phyloP scores from a whole-genome alignment of 2,113 vertebrate genomes.

The Sinocyclocheilus maitianheensis region DNA sequence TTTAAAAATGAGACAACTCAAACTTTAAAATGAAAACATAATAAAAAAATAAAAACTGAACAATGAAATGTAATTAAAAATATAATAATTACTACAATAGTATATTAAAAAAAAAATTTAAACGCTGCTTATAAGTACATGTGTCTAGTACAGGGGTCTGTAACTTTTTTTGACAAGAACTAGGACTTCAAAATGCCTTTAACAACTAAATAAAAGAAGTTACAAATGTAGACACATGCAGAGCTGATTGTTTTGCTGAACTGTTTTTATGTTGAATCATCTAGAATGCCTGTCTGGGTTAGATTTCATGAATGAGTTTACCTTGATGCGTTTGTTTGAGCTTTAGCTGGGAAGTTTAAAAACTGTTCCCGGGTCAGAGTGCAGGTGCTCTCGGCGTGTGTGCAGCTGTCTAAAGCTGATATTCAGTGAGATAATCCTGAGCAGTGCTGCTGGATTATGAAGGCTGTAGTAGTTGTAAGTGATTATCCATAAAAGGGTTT shows the following conservation, averaged over 20 bases:
- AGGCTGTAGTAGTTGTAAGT: constrained; percentile 72
- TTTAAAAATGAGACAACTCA: too few species aligned
- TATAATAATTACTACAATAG: too few species aligned
- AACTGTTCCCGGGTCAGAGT: constrained; percentile 3
- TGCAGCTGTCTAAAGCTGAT: constrained; percentile 65
- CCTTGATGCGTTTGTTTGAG: neutral
- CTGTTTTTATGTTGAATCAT: neutral
- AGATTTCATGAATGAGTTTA: neutral
- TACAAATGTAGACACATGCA: neutral
- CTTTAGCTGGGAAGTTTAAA: neutral
- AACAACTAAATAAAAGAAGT: neutral
- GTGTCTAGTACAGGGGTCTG: too few species aligned
- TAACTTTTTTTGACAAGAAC: neutral
- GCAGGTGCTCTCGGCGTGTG: neutral
- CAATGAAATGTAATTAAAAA: too few species aligned
- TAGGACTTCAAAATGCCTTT: neutral
- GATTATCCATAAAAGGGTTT: constrained; percentile 71
- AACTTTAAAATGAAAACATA: too few species aligned
- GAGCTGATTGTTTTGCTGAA: neutral
- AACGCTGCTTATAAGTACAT: too few species aligned
- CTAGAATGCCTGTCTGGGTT: neutral
- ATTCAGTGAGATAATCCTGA: constrained; percentile 73
- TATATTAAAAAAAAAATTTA: too few species aligned
- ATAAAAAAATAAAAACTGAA: too few species aligned
- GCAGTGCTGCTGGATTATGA: constrained; percentile 69